Evolutionary conservation across 2,797 vertebrate species (phyloP).

Genomic region (Acrocephalus scirpaceus): DNA sequence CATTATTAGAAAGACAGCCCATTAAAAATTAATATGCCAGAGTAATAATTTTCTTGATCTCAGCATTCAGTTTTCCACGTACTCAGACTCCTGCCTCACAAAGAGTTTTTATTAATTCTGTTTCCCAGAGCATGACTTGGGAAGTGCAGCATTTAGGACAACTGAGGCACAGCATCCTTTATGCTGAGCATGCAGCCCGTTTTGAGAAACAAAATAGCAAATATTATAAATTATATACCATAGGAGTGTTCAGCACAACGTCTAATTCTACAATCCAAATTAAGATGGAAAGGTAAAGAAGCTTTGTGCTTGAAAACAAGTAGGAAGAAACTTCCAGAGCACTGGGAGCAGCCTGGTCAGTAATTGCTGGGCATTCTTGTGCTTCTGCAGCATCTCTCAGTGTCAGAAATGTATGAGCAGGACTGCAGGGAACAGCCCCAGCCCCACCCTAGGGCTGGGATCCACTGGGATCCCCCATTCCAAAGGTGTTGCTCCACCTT

Average conservation of each 20-base stretch:
- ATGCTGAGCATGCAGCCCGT: background rate
- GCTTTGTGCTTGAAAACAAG: background rate
- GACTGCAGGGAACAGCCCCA: background rate
- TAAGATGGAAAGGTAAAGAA: background rate
- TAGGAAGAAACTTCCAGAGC: background rate
- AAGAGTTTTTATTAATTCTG: constrained; percentile 12
- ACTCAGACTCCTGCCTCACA: constrained; percentile 11
- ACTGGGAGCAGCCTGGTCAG: background rate
- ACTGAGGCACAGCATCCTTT: background rate
- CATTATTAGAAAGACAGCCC: constrained; percentile 67
- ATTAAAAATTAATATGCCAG: constrained; percentile 69
- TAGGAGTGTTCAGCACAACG: background rate
- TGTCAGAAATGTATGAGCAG: background rate
- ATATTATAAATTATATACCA: background rate
- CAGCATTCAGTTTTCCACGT: constrained; percentile 5
- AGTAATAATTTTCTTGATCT: constrained; percentile 57
- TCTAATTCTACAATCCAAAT: background rate
- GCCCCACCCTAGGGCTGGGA: background rate
- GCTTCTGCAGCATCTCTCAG: background rate
- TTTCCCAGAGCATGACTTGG: background rate
- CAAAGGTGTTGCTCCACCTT: background rate
- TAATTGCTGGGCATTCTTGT: background rate
- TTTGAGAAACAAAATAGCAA: background rate
- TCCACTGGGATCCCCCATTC: background rate
- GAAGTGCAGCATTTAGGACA: background rate